Percentiles rank a stretch among this genome's conserved stretches.
Evolutionary conservation across 2,113 vertebrate genomes (phyloP).

Genomic region (Thermophis baileyi): DNA sequence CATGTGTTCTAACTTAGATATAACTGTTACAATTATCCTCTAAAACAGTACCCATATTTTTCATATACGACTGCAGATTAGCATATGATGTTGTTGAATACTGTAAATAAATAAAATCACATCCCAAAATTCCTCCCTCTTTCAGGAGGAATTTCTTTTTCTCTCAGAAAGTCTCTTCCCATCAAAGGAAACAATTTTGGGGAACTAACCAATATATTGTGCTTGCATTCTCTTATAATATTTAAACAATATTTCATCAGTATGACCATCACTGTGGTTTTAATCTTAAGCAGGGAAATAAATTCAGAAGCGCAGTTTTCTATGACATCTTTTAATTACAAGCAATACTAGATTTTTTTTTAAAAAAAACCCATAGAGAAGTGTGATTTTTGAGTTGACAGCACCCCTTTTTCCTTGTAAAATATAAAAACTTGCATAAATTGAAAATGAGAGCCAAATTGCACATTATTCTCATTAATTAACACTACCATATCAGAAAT

Average conservation of each 20-base stretch:
- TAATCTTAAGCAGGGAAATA: neutral
- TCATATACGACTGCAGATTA: neutral
- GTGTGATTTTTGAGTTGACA: conserved; percentile 49
- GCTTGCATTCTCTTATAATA: neutral
- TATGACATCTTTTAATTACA: conserved; percentile 19
- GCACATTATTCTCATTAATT: conserved; percentile 68
- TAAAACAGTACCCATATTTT: neutral
- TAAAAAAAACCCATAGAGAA: neutral
- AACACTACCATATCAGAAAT: conserved; percentile 58
- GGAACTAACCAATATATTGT: neutral
- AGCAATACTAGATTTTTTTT: neutral
- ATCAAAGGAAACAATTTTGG: neutral
- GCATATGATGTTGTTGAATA: neutral
- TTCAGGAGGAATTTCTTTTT: neutral
- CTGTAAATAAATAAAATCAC: neutral
- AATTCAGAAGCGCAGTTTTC: neutral
- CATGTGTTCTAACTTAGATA: neutral
- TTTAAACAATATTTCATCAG: neutral
- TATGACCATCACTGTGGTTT: neutral
- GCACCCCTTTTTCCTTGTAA: conserved; percentile 40
- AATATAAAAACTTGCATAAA: conserved; percentile 60
- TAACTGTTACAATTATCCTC: neutral
- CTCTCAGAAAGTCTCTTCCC: neutral
- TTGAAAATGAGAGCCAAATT: conserved; percentile 58
- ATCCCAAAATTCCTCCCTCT: neutral